phyloP scores from a whole-genome alignment of 64 coral and sea anemone genomes.

The Orbicella faveolata region DNA sequence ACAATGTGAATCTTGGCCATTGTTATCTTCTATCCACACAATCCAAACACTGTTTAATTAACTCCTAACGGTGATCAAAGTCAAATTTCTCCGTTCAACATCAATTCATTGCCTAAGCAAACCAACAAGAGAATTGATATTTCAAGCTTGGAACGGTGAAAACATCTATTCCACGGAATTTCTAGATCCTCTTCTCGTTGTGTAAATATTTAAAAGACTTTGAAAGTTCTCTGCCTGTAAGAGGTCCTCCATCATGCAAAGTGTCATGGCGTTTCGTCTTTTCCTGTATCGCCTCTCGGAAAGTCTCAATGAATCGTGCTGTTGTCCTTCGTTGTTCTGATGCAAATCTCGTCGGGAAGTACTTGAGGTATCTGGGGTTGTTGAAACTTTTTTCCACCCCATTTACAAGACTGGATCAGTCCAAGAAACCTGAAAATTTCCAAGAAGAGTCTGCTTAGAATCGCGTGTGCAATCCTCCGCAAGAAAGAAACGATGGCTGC shows the following conservation, averaged over 20 bases:
- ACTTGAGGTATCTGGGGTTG: background rate
- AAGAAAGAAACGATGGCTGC: no score
- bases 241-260: background rate
- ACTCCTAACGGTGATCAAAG: no score
- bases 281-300: background rate
- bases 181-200: background rate
- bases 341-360: background rate
- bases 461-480: no score
- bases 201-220: conserved; percentile 11
- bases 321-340: background rate
- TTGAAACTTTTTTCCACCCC: conserved; percentile 5
- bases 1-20: no score
- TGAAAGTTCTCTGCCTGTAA: conserved; percentile 13
- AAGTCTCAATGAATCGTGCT: background rate
- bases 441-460: no score
- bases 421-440: no score
- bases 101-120: no score
- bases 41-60: no score
- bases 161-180: background rate
- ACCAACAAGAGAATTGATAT: no score
- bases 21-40: no score
- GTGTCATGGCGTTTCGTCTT: conserved; percentile 18
- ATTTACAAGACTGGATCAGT: background rate
- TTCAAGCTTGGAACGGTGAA: no score
- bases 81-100: no score